Conservation (phyloP, 2,797 vertebrate species). For the Syngnathus rostellatus region DNA sequence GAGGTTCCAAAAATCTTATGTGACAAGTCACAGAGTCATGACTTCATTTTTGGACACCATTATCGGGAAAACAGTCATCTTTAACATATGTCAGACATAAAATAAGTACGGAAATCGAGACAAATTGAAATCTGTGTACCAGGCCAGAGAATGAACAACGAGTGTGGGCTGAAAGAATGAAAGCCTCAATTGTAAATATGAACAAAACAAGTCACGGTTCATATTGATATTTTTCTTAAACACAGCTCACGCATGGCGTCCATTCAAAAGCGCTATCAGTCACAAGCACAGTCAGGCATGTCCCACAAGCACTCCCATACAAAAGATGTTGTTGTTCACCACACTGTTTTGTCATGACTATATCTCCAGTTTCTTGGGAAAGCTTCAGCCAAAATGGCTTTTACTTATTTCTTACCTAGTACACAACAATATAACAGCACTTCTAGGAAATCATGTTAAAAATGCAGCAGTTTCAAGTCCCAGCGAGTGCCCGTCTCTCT, state of each 20-base stretch:
- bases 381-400: slow-evolving; percentile 39
- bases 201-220: slow-evolving; percentile 20
- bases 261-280: slow-evolving; percentile 41
- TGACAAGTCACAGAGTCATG: too few species aligned
- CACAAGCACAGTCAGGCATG: slow-evolving; percentile 24
- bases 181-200: slow-evolving; percentile 2
- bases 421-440: background rate
- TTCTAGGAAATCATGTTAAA: slow-evolving; percentile 1
- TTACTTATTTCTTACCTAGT: slow-evolving; percentile 15
- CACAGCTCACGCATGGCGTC: slow-evolving; percentile 29
- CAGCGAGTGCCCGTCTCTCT: slow-evolving; percentile 28
- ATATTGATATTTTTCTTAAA: slow-evolving; percentile 19
- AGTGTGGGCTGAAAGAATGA: background rate
- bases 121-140: background rate
- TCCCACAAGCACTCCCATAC: slow-evolving; percentile 32
- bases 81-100: background rate
- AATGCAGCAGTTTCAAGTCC: slow-evolving; percentile 8
- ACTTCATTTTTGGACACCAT: too few species aligned
- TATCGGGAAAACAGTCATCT: background rate
- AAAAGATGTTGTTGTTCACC: slow-evolving; percentile 19
- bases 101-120: background rate
- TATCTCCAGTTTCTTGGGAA: slow-evolving; percentile 41
- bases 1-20: too few species aligned
- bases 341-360: slow-evolving; percentile 20
- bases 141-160: background rate